These are phyloP conservation scores for Pterophyllum scalare DNA, from an alignment of 2,113 vertebrate genomes.

Conservation along the genomic window DNA sequence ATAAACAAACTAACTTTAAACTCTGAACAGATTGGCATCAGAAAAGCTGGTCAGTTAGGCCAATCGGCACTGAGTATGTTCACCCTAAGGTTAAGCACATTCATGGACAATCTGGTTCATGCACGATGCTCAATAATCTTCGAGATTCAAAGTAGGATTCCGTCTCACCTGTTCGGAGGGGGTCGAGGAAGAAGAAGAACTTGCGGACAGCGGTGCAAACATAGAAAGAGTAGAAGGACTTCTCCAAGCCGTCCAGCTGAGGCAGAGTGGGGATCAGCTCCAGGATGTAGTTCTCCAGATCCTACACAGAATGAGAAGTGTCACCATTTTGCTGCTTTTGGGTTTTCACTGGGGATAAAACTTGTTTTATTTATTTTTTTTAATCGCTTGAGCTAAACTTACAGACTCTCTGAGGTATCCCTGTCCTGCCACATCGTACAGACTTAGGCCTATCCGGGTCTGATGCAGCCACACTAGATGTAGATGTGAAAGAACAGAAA, in stretches of 20 bases:
- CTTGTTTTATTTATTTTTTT: neutral
- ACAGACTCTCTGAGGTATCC: conserved; percentile 98
- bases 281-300: conserved; percentile 98
- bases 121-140: neutral
- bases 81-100: too few species aligned
- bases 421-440: conserved; percentile 98
- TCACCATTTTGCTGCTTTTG: neutral
- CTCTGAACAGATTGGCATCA: neutral
- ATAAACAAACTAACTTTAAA: neutral
- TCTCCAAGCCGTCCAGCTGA: conserved; percentile 96
- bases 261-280: conserved; percentile 98
- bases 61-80: too few species aligned
- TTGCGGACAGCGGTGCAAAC: conserved; percentile 98
- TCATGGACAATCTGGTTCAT: neutral
- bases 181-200: conserved; percentile 99
- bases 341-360: neutral
- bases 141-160: neutral
- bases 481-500: neutral
- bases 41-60: too few species aligned
- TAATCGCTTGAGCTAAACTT: conserved; percentile 52
- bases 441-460: conserved; percentile 96
- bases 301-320: conserved; percentile 75
- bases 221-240: conserved; percentile 98
- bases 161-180: conserved; percentile 90
- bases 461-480: conserved; percentile 95